Base-by-base conservation (phyloP, 2,113 vertebrate species). In the Jacana jacana region DNA sequence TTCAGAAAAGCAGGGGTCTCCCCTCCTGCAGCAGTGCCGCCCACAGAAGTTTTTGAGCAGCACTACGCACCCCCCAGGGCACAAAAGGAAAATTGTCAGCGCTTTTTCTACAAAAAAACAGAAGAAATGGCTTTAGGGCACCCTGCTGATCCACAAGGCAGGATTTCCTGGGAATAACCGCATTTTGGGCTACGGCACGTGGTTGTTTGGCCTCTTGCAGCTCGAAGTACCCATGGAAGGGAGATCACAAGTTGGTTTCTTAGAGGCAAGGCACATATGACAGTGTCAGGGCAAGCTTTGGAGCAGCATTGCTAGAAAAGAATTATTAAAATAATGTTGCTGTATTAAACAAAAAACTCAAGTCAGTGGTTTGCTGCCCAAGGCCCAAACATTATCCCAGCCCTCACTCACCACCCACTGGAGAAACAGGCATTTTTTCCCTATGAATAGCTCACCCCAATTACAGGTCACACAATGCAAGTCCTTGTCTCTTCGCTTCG, bases 101-200 rank as follows among this genome's bases (percentile, higher is more conserved):
- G 1, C 30, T 51, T 44, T 8, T 7, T 6, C 61, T 24, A 39
- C 0, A 9, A 3, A 72, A 61, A 49, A 46, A 0, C 1, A 61
- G 64, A 80, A 3, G 0, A 16, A 70, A 49, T 0, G 31, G 81
- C 44, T 83, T 7, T 0, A 17, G 87, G 75, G 87, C 46, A 16
- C 11, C 0, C 22, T 60, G 12, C 10, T 0, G 0, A 24, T 1
- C 46, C 33, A 15, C n/a, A 8, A 0, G 0, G 10, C 4, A 1
- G 39, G 30, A 10, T 17, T 48, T 81, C 65, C 52, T 7, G 66
- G 77, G 66, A 73, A 57, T 0, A 17, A 33, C 33, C 11, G 30
- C 4, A 4, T 65, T 58, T 46, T 5, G 48, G 73, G 79, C 18
- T 33, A 9, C 0, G 1, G 24, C 39, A 33, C 2, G 0, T 5